Base-by-base conservation (phyloP, 2,113 vertebrate genomes). In the Rhinogobius similis region DNA sequence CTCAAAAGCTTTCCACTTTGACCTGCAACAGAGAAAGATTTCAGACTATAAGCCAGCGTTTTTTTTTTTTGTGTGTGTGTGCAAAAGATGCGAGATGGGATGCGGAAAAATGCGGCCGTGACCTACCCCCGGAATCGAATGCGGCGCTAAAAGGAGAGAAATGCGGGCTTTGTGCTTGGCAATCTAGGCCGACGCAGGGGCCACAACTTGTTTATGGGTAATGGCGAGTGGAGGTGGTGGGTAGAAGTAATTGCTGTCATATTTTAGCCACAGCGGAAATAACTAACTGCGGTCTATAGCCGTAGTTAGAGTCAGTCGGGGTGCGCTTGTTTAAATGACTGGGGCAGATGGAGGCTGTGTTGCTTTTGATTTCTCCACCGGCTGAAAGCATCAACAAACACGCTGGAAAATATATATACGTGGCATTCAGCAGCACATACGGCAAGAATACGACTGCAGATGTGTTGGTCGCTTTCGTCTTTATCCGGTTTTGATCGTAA, bases 171-270 rank as follows among this genome's bases (percentile, higher is more conserved):
- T 55, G 52, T 55, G 52, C 52, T 14, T 4, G 52, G 23, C 52
- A 26, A 55, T 55, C 52, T 26, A 55, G 52, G n/a, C 52, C 12
- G 52, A 55, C 11, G 52, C 52, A 26, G 52, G 52, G 52, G n/a
- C n/a, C 52, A 55, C 52, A 55, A 26, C 52, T 55, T 55, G 52
- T 55, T 55, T 55, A 55, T 55, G 52, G 52, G 52, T 55, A 55
- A 55, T 55, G 52, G 52, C 23, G 23, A 26, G 52, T n/a, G 26
- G 52, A 55, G 52, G 52, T 55, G 52, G 52, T 55, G 21, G 52
- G 52, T 55, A 26, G 52, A 55, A 41, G 52, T 55, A 26, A 55
- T 55, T 55, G 52, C 52, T 55, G 23, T 55, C 23, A 55, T 55
- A 55, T 55, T 55, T 55, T 55, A 55, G 52, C 52, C 52, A 14